phyloP scores from a whole-genome alignment of 2,888 invertebrate species.

The Lepidonotus clava region DNA sequence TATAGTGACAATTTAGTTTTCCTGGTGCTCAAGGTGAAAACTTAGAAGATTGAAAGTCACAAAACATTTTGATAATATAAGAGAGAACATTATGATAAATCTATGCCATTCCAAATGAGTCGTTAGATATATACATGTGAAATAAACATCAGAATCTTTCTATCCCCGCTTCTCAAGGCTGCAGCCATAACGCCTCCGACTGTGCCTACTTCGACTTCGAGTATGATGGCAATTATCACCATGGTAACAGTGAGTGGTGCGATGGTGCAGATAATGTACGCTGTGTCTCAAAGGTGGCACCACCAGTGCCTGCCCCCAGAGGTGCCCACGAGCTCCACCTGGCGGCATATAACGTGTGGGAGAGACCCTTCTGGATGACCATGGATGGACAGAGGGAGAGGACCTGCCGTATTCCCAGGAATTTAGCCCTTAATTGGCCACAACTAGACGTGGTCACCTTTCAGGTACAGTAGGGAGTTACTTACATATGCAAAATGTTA shows the following conservation, averaged over 20 bases:
- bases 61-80: no score
- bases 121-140: no score
- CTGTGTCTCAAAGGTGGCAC: conserved; percentile 45
- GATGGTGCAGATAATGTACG: conserved; percentile 46
- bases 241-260: conserved; percentile 53
- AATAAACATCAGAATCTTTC: no score
- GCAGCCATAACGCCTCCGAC: conserved; percentile 43
- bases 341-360: conserved; percentile 57
- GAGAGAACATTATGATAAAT: no score
- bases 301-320: background rate
- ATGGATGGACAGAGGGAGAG: conserved; percentile 59
- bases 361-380: conserved; percentile 17
- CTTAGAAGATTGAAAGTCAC: no score
- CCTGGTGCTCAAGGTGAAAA: no score
- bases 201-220: conserved; percentile 55
- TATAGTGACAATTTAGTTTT: no score
- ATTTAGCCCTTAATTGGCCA: conserved; percentile 30
- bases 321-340: conserved; percentile 53
- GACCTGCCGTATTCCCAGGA: conserved; percentile 58
- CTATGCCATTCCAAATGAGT: no score
- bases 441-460: conserved; percentile 59
- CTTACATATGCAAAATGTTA: no score
- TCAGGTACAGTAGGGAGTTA: no score
- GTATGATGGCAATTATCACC: conserved; percentile 47
- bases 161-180: background rate